phyloP scores from a whole-genome alignment of 2,888 invertebrate genomes.

The Megamerina dolium region DNA sequence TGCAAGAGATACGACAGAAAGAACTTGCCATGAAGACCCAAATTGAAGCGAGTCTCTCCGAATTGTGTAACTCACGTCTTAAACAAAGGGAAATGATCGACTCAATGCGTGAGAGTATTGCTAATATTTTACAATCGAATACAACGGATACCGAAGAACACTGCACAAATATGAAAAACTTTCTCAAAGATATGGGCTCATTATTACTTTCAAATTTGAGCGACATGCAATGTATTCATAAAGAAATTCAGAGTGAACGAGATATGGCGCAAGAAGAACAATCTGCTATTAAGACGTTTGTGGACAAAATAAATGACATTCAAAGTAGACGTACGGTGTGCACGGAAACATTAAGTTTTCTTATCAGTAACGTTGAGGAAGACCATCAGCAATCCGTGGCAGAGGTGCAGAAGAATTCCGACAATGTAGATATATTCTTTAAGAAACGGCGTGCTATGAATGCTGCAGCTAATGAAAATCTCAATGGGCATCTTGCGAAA shows the following conservation, averaged over 20 bases:
- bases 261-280: conserved; percentile 29
- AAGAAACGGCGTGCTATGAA: too few species aligned
- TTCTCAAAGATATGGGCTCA: conserved; percentile 25
- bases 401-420: too few species aligned
- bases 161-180: conserved; percentile 23
- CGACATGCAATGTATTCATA: conserved; percentile 15
- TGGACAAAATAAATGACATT: conserved; percentile 46
- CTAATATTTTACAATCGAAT: conserved; percentile 23
- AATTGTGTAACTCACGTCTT: conserved; percentile 28
- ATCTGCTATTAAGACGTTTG: conserved; percentile 25
- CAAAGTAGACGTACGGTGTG: conserved; percentile 39
- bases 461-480: too few species aligned
- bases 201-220: conserved; percentile 17
- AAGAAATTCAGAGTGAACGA: conserved; percentile 25
- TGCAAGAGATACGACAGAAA: conserved; percentile 30
- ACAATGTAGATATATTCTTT: too few species aligned
- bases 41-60: conserved; percentile 28
- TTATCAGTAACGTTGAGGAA: conserved; percentile 30
- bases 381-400: conserved; percentile 16
- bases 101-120: conserved; percentile 27
- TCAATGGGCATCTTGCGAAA: too few species aligned
- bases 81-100: conserved; percentile 30
- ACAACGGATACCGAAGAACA: conserved; percentile 23
- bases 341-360: conserved; percentile 27
- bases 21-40: conserved; percentile 26